phyloP scores from a whole-genome alignment of 2,888 invertebrate species.

The Halocaridina rubra region DNA sequence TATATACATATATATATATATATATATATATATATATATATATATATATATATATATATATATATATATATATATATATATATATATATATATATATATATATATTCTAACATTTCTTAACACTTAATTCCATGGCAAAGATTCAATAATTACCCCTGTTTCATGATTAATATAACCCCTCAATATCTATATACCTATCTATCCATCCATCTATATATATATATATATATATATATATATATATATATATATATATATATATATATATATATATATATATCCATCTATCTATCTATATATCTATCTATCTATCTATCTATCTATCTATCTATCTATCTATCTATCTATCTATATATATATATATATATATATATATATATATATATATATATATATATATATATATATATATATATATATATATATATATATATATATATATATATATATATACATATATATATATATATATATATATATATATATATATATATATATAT shows the following conservation, averaged over 20 bases:
- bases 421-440: not conserved
- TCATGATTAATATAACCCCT: no score
- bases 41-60: not conserved
- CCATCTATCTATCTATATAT: not conserved
- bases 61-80: not conserved
- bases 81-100: not conserved
- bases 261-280: not conserved
- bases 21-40: not conserved
- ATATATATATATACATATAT: not conserved
- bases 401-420: not conserved
- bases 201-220: not conserved
- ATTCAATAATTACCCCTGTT: no score
- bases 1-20: not conserved
- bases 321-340: not conserved
- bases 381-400: not conserved
- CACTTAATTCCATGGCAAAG: no score
- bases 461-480: not conserved
- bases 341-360: not conserved
- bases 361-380: not conserved
- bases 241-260: not conserved
- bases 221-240: not conserved
- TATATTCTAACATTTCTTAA: no score
- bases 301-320: not conserved
- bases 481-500: not conserved
- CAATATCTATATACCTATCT: not conserved